Percentiles rank a stretch among this genome's conserved stretches.
Evolutionary conservation across 2,888 invertebrate genomes (phyloP).

Genomic region (Griposia aprilina): DNA sequence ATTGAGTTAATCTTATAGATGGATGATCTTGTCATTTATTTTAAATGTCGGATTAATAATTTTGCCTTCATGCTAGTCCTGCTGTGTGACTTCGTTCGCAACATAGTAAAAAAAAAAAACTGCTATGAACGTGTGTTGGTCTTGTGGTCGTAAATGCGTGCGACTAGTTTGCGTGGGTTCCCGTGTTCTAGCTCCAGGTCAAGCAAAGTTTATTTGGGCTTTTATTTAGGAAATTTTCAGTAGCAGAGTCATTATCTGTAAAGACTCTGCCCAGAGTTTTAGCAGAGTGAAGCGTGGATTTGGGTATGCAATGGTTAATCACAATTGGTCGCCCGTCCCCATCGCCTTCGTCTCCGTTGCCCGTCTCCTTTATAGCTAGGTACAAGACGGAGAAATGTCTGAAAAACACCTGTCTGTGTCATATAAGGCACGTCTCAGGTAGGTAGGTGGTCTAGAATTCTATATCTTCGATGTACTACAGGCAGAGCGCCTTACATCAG

Average conservation of each 20-base stretch:
- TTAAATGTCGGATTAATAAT: conserved; percentile 45
- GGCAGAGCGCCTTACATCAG: not conserved
- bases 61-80: conserved; percentile 15
- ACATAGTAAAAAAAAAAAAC: not conserved
- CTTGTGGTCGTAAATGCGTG: too few species aligned
- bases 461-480: not conserved
- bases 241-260: not conserved
- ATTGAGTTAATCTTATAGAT: conserved; percentile 51
- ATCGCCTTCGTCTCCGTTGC: too few species aligned
- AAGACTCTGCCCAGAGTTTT: too few species aligned
- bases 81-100: not conserved
- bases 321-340: too few species aligned
- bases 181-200: not conserved
- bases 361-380: not conserved
- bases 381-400: not conserved
- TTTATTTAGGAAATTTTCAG: not conserved
- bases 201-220: not conserved
- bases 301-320: not conserved
- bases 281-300: not conserved
- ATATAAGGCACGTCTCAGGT: not conserved
- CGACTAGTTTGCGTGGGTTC: too few species aligned
- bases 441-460: not conserved
- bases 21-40: conserved; percentile 60
- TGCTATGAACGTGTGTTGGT: too few species aligned
- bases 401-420: not conserved